Conservation (phyloP, 2,113 vertebrate species). For the Aleadryas rufinucha region DNA sequence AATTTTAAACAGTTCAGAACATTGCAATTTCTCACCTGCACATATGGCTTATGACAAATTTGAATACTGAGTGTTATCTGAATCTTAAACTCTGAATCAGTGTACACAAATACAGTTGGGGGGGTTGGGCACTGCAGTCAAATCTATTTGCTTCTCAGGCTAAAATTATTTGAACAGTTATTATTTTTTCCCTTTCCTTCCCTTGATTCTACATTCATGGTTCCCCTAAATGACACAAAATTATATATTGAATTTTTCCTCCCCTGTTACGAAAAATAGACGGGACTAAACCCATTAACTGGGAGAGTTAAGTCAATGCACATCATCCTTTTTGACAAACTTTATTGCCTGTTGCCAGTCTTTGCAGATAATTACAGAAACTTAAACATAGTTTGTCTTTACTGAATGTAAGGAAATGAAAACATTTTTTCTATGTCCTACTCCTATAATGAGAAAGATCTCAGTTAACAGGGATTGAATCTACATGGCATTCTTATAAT, state of each 20-base stretch:
- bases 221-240: constrained; percentile 28
- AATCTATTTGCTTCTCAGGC: constrained; percentile 37
- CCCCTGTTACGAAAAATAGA: background rate
- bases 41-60: constrained; percentile 63
- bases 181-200: background rate
- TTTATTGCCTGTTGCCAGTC: background rate
- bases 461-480: background rate
- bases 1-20: constrained; percentile 30
- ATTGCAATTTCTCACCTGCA: constrained; percentile 57
- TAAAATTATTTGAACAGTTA: constrained; percentile 45
- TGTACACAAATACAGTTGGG: constrained; percentile 50
- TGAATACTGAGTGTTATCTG: constrained; percentile 65
- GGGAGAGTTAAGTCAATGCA: background rate
- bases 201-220: background rate
- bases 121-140: constrained; percentile 20
- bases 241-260: constrained; percentile 5
- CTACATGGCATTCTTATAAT: background rate
- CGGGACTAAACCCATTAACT: background rate
- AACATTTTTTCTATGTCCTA: background rate
- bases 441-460: background rate
- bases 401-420: background rate
- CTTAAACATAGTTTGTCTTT: constrained; percentile 25
- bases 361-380: background rate
- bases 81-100: constrained; percentile 63
- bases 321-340: background rate